phyloP scores from a whole-genome alignment of 2,113 vertebrate species.

The Hippocampus mohnikei region DNA sequence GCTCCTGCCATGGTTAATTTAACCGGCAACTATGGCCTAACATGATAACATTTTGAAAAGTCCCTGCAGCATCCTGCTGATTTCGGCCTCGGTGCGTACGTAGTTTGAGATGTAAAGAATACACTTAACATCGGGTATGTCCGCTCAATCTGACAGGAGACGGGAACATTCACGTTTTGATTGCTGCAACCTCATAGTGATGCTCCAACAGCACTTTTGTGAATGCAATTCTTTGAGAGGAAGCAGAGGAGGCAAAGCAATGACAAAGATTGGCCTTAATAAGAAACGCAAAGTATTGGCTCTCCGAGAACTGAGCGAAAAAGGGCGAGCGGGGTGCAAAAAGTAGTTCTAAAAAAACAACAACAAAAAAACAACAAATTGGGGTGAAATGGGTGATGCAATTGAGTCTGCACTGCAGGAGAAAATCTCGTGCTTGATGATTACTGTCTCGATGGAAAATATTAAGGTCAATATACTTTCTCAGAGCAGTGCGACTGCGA shows the following conservation, averaged over 20 bases:
- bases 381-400: conserved; percentile 40
- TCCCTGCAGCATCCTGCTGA: conserved; percentile 27
- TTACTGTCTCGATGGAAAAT: conserved; percentile 30
- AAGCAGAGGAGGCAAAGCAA: conserved; percentile 19
- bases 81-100: conserved; percentile 27
- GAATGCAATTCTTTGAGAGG: conserved; percentile 15
- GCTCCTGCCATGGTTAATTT: conserved; percentile 39
- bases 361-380: conserved; percentile 34
- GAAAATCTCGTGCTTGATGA: conserved; percentile 3
- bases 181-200: background rate
- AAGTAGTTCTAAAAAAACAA: background rate
- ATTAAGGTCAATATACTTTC: conserved; percentile 40
- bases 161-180: no score
- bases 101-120: conserved; percentile 10
- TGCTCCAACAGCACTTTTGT: no score
- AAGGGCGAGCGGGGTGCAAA: no score
- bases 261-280: conserved; percentile 62
- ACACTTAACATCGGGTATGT: background rate
- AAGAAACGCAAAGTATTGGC: conserved; percentile 7
- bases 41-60: conserved; percentile 26
- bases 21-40: conserved; percentile 28
- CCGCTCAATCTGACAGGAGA: background rate
- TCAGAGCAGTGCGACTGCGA: no score
- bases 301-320: no score
- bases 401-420: conserved; percentile 25